Conservation (phyloP, 2,888 invertebrate species). For the Oscheius sp. region DNA sequence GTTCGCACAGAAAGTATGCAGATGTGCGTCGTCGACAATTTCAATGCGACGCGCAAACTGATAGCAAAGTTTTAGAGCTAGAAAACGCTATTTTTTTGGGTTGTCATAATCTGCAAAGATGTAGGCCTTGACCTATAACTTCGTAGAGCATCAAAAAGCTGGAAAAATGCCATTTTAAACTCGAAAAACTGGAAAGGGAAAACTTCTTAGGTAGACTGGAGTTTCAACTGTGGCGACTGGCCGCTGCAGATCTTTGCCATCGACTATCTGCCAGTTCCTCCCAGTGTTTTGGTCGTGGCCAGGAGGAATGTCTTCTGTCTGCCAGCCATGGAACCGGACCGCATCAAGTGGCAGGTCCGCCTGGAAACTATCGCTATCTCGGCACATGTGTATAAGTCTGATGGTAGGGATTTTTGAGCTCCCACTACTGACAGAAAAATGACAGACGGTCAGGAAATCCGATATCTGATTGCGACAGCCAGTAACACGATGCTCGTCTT, state of each 20-base stretch:
- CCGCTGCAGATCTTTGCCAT: constrained; percentile 47
- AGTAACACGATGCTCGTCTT: constrained; percentile 45
- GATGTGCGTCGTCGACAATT: too few species aligned
- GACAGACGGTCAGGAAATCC: constrained; percentile 36
- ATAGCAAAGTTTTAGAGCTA: too few species aligned
- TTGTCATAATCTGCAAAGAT: too few species aligned
- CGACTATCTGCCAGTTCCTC: constrained; percentile 22
- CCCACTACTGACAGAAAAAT: background rate
- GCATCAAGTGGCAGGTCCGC: constrained; percentile 47
- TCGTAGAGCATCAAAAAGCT: background rate
- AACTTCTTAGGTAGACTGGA: constrained; percentile 52
- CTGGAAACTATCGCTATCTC: constrained; percentile 52
- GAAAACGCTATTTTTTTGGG: too few species aligned
- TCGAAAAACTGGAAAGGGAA: too few species aligned
- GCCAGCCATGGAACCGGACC: constrained; percentile 31
- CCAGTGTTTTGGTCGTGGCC: constrained; percentile 49
- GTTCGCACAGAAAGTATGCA: background rate
- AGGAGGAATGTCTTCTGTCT: constrained; percentile 48
- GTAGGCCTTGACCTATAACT: background rate
- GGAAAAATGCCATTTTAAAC: too few species aligned
- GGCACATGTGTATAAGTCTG: constrained; percentile 38
- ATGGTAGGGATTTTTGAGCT: background rate
- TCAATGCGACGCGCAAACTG: too few species aligned
- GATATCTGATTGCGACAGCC: constrained; percentile 42
- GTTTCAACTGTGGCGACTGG: constrained; percentile 51